phyloP scores from a whole-genome alignment of 2,113 vertebrate genomes.

The Anhinga anhinga region DNA sequence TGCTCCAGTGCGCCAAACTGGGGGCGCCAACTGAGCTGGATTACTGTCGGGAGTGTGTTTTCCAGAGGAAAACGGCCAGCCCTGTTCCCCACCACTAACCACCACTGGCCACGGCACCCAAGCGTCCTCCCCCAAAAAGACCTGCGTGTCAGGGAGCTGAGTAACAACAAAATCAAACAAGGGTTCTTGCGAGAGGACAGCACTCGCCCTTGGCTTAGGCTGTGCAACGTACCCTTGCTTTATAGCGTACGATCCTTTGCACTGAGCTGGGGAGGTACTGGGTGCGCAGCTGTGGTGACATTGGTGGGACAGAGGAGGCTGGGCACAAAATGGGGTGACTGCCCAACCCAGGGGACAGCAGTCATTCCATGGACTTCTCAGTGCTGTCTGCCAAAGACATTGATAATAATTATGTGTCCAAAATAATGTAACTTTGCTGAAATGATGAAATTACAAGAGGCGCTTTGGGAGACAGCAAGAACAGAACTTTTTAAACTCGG shows the following conservation, averaged over 20 bases:
- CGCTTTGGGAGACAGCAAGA: background rate
- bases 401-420: background rate
- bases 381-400: background rate
- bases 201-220: background rate
- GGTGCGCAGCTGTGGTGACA: background rate
- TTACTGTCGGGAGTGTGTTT: background rate
- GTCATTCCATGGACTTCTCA: background rate
- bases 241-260: rapidly evolving
- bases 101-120: rapidly evolving
- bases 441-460: background rate
- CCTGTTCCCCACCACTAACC: too few relatives aligned
- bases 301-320: background rate
- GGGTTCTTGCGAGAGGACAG: background rate
- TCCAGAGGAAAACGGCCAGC: background rate
- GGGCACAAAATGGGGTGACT: background rate
- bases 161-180: background rate
- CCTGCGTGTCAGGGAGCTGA: background rate
- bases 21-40: rapidly evolving
- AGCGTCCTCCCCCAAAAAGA: rapidly evolving
- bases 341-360: background rate
- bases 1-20: too few relatives aligned
- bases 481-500: background rate
- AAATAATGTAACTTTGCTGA: background rate
- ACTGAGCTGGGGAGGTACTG: too few relatives aligned
- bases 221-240: rapidly evolving